phyloP scores from a whole-genome alignment of 2,888 invertebrate species.

The Limnephilus lunatus region DNA sequence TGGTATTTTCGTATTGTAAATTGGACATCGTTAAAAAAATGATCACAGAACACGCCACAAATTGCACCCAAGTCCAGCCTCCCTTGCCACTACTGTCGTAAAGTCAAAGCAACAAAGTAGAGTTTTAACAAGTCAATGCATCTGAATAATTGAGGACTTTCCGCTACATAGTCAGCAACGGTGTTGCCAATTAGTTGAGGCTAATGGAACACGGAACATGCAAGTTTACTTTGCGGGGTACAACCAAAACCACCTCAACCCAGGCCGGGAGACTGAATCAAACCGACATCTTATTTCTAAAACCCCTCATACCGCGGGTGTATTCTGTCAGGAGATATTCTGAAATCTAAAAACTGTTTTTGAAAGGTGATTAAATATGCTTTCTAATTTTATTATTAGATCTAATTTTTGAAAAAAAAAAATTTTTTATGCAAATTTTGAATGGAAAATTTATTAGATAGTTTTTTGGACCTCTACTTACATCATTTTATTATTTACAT shows the following conservation, averaged over 20 bases:
- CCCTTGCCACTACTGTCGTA: not conserved
- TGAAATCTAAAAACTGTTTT: too few relatives aligned
- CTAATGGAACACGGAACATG: not conserved
- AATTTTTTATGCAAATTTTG: too few relatives aligned
- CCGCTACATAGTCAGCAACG: not conserved
- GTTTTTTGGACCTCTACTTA: too few relatives aligned
- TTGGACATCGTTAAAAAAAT: not conserved
- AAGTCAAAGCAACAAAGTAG: not conserved
- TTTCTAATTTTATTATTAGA: too few relatives aligned
- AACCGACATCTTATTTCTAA: not conserved
- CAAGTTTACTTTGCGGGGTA: not conserved
- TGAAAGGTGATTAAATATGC: too few relatives aligned
- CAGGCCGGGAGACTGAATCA: not conserved
- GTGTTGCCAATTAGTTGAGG: constrained; percentile 15
- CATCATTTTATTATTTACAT: too few relatives aligned
- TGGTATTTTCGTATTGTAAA: not conserved
- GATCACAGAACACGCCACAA: not conserved
- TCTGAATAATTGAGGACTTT: constrained; percentile 5
- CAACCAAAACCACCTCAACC: not conserved
- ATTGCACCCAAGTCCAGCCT: not conserved
- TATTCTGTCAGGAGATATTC: too few relatives aligned
- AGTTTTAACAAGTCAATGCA: not conserved
- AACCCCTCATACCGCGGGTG: not conserved
- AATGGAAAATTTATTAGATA: too few relatives aligned
- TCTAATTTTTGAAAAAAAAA: too few relatives aligned